phyloP scores from a whole-genome alignment of 2,888 invertebrate genomes.

The Cryptops parisi region DNA sequence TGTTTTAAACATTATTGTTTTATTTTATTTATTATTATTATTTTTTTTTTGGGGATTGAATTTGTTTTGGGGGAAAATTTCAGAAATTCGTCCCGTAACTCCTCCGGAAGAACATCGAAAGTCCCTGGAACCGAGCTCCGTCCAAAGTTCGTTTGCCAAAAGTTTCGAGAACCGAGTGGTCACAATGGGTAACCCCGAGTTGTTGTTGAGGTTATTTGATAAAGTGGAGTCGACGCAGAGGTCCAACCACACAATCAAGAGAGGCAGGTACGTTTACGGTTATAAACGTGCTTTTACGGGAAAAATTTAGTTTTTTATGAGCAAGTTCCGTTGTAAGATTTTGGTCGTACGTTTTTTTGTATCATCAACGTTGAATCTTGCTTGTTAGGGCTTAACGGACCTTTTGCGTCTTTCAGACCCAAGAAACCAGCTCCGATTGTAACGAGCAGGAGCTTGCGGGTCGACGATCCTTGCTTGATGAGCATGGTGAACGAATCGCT shows the following conservation, averaged over 20 bases:
- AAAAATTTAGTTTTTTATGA: neutral
- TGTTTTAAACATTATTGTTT: neutral
- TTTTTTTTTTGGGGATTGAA: neutral
- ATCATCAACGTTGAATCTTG: too few species aligned
- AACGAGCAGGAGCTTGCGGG: conserved; percentile 22
- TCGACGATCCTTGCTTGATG: conserved; percentile 37
- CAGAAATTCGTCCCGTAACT: conserved; percentile 28
- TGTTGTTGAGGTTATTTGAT: conserved; percentile 38
- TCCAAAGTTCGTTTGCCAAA: neutral
- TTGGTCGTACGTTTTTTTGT: too few species aligned
- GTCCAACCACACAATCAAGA: conserved; percentile 19
- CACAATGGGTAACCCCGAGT: conserved; percentile 35
- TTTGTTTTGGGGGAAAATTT: neutral
- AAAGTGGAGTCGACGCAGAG: conserved; percentile 27
- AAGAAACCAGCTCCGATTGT: conserved; percentile 19
- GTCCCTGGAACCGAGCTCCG: neutral
- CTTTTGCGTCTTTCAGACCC: conserved; percentile 19
- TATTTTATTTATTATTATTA: neutral
- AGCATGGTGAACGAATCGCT: conserved; percentile 31
- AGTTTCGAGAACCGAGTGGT: conserved; percentile 18
- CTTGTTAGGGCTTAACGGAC: conserved; percentile 11
- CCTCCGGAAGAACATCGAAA: conserved; percentile 25
- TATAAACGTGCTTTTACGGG: neutral
- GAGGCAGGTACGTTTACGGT: conserved; percentile 26
- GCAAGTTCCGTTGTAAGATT: neutral